Conservation (phyloP, 1,140 invertebrate species). For the Drosophila insularis region DNA sequence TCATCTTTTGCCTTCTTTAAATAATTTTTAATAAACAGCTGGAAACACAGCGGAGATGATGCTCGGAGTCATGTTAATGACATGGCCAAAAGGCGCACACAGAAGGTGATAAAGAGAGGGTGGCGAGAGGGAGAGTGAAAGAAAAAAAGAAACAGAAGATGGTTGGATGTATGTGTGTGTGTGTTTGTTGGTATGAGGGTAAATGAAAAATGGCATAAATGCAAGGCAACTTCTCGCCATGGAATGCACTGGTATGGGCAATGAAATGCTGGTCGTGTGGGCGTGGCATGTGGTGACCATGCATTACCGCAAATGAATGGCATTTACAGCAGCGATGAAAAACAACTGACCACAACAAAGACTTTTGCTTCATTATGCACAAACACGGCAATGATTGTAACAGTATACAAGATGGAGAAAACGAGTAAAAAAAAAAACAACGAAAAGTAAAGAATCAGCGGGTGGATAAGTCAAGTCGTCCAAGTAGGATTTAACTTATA, state of each 20-base stretch:
- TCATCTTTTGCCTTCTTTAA: conserved; percentile 6
- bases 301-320: conserved; percentile 57
- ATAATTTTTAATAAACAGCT: conserved; percentile 34
- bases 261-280: conserved; percentile 7
- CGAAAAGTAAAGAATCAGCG: background rate
- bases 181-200: too few relatives aligned
- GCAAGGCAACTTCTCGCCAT: background rate
- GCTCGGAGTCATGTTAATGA: conserved; percentile 51
- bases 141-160: conserved; percentile 1
- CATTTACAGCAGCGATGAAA: conserved; percentile 32
- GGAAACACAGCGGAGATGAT: conserved; percentile 25
- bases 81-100: conserved; percentile 6
- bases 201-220: conserved; percentile 53
- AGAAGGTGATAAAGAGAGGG: too few relatives aligned
- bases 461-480: conserved; percentile 25
- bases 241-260: background rate
- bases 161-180: too few relatives aligned
- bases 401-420: background rate
- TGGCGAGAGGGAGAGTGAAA: too few relatives aligned
- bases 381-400: conserved; percentile 54
- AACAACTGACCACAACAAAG: conserved; percentile 57
- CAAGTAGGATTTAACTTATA: background rate
- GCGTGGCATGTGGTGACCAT: conserved; percentile 27
- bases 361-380: conserved; percentile 58
- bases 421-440: background rate